Base-by-base conservation (phyloP, 2,888 invertebrate species). In the Drosophila nigritarsus region DNA sequence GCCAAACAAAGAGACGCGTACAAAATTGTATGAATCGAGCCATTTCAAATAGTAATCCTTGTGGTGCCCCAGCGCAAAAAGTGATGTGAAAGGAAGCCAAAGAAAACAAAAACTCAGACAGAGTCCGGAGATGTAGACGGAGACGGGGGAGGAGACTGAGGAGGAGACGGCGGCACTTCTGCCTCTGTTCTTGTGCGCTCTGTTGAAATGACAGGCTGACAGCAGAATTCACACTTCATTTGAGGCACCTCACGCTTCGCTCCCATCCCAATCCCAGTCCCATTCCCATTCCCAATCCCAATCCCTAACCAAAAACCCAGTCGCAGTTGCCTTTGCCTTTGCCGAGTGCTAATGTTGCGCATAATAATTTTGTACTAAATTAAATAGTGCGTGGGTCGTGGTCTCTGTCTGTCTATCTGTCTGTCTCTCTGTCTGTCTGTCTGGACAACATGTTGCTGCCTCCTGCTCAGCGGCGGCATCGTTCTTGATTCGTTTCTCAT, bases 331-430 rank as follows among this genome's bases (percentile, higher is more conserved):
- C 45, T 67, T 27, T 40, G 59, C 62, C 81, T 67, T 27, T 40
- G 59, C 62, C 81, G 82, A 83, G 85, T 89, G 90, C 90, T 90
- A 90, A 87, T 87, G 87, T 85, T 73, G 90, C 90, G 86, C 90
- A 90, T 90, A 87, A 90, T 89, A 89, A 87, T 87, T 87, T 90
- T 85, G 89, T 87, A 83, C 89, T 75, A 90, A 89, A 90, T 87
- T 87, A 87, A 90, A 87, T 89, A 87, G 88, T 87, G 89, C 89
- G 90, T 87, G 87, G 90, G 90, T 77, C 82, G 87, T 18, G 34
- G 36, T 54, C 36, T 34, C 60, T 49, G 65, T 30, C 64, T n/a
- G 27, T 29, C 38, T 56, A 9, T 56, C 40, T 53, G 45, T 30
- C 53, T 64, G 34, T 30, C 49, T 49, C 15, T 66, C 24, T 60